These are phyloP conservation scores for Antigone vipio DNA, from an alignment of 2,113 vertebrate genomes.

Conservation along the genomic window DNA sequence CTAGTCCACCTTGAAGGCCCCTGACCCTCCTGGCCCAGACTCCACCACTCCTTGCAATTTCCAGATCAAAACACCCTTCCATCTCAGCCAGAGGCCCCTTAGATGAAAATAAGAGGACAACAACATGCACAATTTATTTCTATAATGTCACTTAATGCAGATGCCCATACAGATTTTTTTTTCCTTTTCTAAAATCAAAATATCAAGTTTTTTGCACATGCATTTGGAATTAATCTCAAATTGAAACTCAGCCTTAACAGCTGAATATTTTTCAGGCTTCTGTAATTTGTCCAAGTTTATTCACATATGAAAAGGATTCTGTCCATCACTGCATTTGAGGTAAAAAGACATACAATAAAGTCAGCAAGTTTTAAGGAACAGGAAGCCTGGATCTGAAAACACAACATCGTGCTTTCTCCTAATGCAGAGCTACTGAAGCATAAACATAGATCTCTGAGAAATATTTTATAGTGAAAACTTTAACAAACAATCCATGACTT, in stretches of 20 bases:
- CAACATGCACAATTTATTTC: not conserved
- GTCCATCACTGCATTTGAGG: not conserved
- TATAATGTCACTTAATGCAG: not conserved
- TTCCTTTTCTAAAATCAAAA: not conserved
- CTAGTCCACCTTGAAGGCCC: not conserved
- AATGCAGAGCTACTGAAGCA: not conserved
- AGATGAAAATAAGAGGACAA: not conserved
- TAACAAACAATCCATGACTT: not conserved
- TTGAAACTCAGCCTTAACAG: not conserved
- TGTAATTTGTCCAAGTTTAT: not conserved
- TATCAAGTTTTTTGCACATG: accelerated
- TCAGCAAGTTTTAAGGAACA: not conserved
- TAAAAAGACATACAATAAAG: not conserved
- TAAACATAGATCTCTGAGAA: not conserved
- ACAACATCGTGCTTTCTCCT: not conserved
- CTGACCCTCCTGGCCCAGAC: not conserved
- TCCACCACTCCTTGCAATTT: not conserved
- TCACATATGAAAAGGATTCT: not conserved
- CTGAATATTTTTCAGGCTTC: not conserved
- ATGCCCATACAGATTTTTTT: not conserved
- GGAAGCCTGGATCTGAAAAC: not conserved
- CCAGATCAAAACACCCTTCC: not conserved
- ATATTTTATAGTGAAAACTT: not conserved
- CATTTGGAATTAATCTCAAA: not conserved
- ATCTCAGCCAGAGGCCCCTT: not conserved